phyloP scores from a whole-genome alignment of 1,140 invertebrate genomes.

The Daktulosphaira vitifoliae region DNA sequence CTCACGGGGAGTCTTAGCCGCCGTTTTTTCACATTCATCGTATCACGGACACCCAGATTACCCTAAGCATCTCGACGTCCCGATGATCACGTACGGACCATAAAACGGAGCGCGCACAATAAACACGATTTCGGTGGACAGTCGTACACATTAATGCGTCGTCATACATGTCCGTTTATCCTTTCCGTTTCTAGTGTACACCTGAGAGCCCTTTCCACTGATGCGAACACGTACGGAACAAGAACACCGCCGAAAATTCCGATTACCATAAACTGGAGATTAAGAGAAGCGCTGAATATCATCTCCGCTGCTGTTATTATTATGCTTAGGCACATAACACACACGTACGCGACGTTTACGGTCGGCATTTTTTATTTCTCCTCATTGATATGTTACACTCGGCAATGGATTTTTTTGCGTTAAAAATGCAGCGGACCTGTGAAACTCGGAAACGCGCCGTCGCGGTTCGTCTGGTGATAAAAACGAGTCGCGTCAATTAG shows the following conservation, averaged over 20 bases:
- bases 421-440: too few species aligned
- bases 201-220: neutral
- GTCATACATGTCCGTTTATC: neutral
- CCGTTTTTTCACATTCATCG: slow-evolving; percentile 22
- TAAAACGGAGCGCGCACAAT: slow-evolving; percentile 28
- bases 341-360: neutral
- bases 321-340: neutral
- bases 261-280: slow-evolving; percentile 26
- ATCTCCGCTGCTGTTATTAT: too few species aligned
- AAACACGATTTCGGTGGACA: slow-evolving; percentile 28
- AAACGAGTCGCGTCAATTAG: too few species aligned
- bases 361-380: too few species aligned
- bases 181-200: neutral
- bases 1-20: slow-evolving; percentile 1
- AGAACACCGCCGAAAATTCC: slow-evolving; percentile 17
- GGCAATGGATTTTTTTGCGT: too few species aligned
- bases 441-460: too few species aligned
- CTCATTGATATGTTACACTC: too few species aligned
- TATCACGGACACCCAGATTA: slow-evolving; percentile 31
- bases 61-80: slow-evolving; percentile 20
- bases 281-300: too few species aligned
- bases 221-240: neutral
- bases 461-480: too few species aligned
- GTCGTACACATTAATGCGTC: slow-evolving; percentile 12
- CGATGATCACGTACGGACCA: slow-evolving; percentile 21